phyloP scores from a whole-genome alignment of 2,888 invertebrate species.

The Folsomia manolachei region DNA sequence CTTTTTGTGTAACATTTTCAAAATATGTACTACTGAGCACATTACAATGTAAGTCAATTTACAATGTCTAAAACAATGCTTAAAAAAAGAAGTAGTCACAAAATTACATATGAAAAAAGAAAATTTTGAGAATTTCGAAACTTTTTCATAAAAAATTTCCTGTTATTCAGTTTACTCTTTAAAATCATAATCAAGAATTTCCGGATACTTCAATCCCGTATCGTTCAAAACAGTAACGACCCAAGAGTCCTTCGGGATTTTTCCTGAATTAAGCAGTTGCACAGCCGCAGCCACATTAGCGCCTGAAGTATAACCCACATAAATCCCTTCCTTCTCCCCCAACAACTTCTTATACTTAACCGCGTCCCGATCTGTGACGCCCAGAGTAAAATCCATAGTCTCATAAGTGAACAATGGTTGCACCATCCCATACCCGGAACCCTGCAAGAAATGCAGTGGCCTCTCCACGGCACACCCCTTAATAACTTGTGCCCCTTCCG shows the following conservation, averaged over 20 bases:
- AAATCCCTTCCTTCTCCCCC: constrained; percentile 33
- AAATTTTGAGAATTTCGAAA: too few species aligned
- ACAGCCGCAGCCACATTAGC: constrained; percentile 33
- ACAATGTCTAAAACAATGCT: too few species aligned
- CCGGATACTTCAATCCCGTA: constrained; percentile 38
- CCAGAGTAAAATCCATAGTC: constrained; percentile 27
- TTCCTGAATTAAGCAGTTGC: constrained; percentile 29
- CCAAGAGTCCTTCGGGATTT: constrained; percentile 32
- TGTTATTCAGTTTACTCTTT: constrained; percentile 16
- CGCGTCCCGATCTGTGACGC: constrained; percentile 28
- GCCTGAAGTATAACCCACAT: constrained; percentile 39
- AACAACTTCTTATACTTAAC: constrained; percentile 35
- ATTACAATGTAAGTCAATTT: too few species aligned
- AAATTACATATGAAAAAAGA: too few species aligned
- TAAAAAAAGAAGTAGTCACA: too few species aligned
- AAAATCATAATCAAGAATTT: constrained; percentile 36
- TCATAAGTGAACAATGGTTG: constrained; percentile 32
- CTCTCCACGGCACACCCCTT: constrained; percentile 20
- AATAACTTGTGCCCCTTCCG: constrained; percentile 33
- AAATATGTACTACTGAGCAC: too few species aligned
- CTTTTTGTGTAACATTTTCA: too few species aligned
- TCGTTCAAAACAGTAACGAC: constrained; percentile 39
- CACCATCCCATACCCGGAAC: constrained; percentile 31
- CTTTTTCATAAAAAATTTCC: too few species aligned
- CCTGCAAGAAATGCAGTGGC: constrained; percentile 36